A percentile compares a stretch with the other conserved stretches of the same genome.
These are phyloP conservation scores for Hirtodrosophila alboralis DNA, from an alignment of 2,888 invertebrate species.

Conservation along the genomic window DNA sequence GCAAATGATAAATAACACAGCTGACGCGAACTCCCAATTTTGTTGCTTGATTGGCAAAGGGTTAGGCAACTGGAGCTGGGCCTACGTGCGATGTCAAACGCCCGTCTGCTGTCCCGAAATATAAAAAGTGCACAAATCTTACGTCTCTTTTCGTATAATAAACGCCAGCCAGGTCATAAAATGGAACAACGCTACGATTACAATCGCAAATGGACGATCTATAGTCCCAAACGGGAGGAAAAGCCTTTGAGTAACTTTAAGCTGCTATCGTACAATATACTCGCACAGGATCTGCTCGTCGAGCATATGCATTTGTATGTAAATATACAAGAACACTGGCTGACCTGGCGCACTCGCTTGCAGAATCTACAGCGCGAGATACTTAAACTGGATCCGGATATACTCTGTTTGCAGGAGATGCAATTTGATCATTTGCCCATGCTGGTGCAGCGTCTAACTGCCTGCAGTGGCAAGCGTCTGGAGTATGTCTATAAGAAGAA, in stretches of 20 bases:
- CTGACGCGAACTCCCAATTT: too few relatives aligned
- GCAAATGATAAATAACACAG: slow-evolving; percentile 37
- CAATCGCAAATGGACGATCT: slow-evolving; percentile 54
- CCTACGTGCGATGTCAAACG: slow-evolving; percentile 54
- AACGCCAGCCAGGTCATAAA: slow-evolving; percentile 10
- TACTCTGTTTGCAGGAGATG: slow-evolving; percentile 91
- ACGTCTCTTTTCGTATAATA: slow-evolving; percentile 4
- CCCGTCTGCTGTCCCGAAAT: slow-evolving; percentile 30
- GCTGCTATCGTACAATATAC: slow-evolving; percentile 92
- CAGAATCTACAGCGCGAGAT: slow-evolving; percentile 85
- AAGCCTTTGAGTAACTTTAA: slow-evolving; percentile 36
- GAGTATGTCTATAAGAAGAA: slow-evolving; percentile 92
- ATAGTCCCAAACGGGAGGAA: background rate
- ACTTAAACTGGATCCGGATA: slow-evolving; percentile 84
- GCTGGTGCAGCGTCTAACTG: slow-evolving; percentile 55
- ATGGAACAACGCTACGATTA: slow-evolving; percentile 58
- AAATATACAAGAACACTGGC: slow-evolving; percentile 84
- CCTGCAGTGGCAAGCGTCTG: slow-evolving; percentile 87
- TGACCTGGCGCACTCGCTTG: slow-evolving; percentile 90
- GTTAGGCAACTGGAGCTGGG: too few relatives aligned
- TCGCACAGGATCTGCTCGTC: slow-evolving; percentile 92
- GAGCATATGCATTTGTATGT: slow-evolving; percentile 90
- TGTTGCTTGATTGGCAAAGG: too few relatives aligned
- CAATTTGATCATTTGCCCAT: slow-evolving; percentile 89
- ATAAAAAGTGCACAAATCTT: slow-evolving; percentile 11